These are phyloP conservation scores for Ramazzottius varieornatus DNA, from an alignment of 2,888 invertebrate species.

Conservation along the genomic window DNA sequence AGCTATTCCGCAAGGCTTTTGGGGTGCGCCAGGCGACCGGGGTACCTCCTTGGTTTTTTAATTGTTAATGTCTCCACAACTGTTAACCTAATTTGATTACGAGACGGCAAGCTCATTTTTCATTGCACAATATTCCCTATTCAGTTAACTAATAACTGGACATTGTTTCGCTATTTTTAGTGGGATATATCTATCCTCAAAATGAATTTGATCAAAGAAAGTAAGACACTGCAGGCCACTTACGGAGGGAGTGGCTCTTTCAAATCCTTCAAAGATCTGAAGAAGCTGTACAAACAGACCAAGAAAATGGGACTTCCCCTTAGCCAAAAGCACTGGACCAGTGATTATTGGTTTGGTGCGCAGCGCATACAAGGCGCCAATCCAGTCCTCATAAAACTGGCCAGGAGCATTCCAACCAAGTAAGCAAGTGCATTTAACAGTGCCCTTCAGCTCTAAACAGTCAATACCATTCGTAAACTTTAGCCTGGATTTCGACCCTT, in stretches of 20 bases:
- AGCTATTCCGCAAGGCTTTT: no score
- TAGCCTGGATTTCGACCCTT: no score
- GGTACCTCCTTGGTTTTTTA: neutral
- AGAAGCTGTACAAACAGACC: conserved; percentile 19
- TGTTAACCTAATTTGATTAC: neutral
- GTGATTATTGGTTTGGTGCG: conserved; percentile 24
- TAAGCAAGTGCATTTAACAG: conserved; percentile 15
- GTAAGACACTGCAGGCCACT: conserved; percentile 7
- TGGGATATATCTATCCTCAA: conserved; percentile 14
- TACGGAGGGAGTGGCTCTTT: conserved; percentile 17
- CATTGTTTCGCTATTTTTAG: conserved; percentile 9
- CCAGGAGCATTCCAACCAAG: conserved; percentile 25
- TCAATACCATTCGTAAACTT: no score
- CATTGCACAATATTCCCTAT: no score
- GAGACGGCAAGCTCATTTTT: no score
- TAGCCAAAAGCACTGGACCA: conserved; percentile 18
- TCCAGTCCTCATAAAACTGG: conserved; percentile 22
- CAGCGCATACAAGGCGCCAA: conserved; percentile 26
- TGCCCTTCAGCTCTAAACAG: no score
- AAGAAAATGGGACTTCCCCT: conserved; percentile 11
- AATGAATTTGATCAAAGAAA: conserved; percentile 9
- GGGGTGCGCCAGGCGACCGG: no score
- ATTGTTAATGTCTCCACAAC: neutral
- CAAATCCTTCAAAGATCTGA: conserved; percentile 20
- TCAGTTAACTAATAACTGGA: no score